phyloP scores from a whole-genome alignment of 1,140 invertebrate genomes.

The Drosophila sp. region DNA sequence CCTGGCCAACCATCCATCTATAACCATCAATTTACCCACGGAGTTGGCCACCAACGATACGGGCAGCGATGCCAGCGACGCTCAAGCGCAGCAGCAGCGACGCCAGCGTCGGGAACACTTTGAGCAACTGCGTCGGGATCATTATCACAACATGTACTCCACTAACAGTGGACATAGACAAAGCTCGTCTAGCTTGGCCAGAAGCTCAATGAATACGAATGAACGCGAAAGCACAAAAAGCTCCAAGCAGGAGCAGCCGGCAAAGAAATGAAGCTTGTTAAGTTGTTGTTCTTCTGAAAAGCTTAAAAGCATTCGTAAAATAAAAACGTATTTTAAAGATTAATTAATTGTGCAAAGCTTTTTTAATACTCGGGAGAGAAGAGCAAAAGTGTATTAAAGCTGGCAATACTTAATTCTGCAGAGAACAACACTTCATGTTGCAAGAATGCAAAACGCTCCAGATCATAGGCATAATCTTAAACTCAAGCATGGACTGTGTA shows the following conservation, averaged over 20 bases:
- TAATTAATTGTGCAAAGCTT: not conserved
- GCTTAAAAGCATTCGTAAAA: not conserved
- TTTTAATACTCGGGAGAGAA: too few relatives aligned
- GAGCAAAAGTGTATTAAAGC: too few relatives aligned
- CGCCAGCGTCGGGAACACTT: constrained; percentile 42
- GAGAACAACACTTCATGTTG: too few relatives aligned
- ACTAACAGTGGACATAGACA: constrained; percentile 10
- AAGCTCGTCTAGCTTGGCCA: not conserved
- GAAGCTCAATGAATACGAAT: not conserved
- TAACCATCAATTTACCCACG: constrained; percentile 40
- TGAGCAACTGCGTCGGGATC: constrained; percentile 58
- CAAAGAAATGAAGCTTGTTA: constrained; percentile 1
- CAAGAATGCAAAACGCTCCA: too few relatives aligned
- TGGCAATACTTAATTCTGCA: too few relatives aligned
- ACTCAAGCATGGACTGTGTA: too few relatives aligned
- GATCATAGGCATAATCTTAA: too few relatives aligned
- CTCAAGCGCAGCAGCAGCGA: constrained; percentile 23
- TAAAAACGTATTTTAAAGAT: not conserved
- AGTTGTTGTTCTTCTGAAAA: not conserved
- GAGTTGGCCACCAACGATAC: not conserved
- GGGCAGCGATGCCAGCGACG: constrained; percentile 32
- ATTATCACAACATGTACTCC: constrained; percentile 54
- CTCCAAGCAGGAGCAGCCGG: not conserved
- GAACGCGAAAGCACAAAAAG: constrained; percentile 1
- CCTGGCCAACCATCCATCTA: constrained; percentile 23